A percentile compares a stretch with the other conserved stretches of the same genome.
Evolutionary conservation across 2,113 vertebrate species (phyloP).

Genomic region (Entosphenus tridentatus): DNA sequence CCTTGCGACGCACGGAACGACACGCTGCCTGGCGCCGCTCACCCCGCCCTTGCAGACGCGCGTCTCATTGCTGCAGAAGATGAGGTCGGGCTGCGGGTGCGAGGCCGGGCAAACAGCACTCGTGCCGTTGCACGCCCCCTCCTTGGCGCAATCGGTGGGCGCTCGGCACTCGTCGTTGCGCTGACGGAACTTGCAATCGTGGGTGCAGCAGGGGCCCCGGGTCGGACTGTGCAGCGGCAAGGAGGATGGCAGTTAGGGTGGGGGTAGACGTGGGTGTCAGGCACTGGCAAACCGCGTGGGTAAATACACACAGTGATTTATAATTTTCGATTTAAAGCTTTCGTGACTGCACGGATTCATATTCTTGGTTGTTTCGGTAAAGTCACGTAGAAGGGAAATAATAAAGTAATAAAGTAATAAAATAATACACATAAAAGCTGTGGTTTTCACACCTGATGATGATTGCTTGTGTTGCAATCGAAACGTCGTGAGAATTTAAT

Average conservation of each 20-base stretch:
- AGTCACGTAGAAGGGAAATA: too few relatives aligned
- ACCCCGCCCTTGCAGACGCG: constrained; percentile 92
- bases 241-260: background rate
- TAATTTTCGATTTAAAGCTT: too few relatives aligned
- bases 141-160: constrained; percentile 51
- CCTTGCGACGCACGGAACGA: background rate
- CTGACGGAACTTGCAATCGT: constrained; percentile 30
- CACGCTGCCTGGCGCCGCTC: constrained; percentile 11
- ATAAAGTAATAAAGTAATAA: too few relatives aligned
- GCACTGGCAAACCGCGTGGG: too few relatives aligned
- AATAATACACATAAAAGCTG: too few relatives aligned
- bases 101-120: constrained; percentile 50
- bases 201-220: constrained; percentile 69
- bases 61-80: constrained; percentile 46
- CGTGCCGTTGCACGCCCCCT: constrained; percentile 42
- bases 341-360: too few relatives aligned
- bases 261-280: too few relatives aligned
- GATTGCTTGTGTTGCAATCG: too few relatives aligned
- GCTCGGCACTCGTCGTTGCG: constrained; percentile 29
- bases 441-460: too few relatives aligned
- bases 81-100: constrained; percentile 46
- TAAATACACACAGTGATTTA: too few relatives aligned
- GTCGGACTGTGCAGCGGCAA: constrained; percentile 36
- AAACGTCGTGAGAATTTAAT: too few relatives aligned
- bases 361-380: too few relatives aligned